phyloP scores from a whole-genome alignment of 2,888 invertebrate species.

The Noctua comes region DNA sequence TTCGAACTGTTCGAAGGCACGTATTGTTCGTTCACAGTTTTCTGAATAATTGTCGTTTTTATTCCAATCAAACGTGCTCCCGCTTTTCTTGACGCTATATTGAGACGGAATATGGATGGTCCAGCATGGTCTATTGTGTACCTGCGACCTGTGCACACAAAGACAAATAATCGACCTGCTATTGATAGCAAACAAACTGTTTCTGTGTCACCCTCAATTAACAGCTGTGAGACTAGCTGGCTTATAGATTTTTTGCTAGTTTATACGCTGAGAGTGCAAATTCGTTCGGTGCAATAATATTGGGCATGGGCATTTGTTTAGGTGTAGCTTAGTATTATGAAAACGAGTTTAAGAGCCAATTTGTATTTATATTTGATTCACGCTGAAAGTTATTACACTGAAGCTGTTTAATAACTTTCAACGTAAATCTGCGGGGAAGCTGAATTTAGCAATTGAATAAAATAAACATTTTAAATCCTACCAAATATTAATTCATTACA shows the following conservation, averaged over 20 bases:
- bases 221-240: not conserved
- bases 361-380: not conserved
- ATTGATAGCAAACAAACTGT: not conserved
- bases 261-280: not conserved
- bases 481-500: not conserved
- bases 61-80: not conserved
- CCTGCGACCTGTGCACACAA: not conserved
- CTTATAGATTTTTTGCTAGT: not conserved
- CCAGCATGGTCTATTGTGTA: slow-evolving; percentile 2
- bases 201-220: not conserved
- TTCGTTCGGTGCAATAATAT: not conserved
- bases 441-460: not conserved
- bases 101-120: not conserved
- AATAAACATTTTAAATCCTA: not conserved
- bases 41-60: not conserved
- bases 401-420: no score
- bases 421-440: not conserved
- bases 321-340: not conserved
- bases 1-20: not conserved
- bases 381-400: no score
- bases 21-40: not conserved
- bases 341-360: not conserved
- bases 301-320: not conserved
- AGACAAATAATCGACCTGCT: not conserved
- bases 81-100: no score